Evolutionary conservation across 1,140 invertebrate genomes (phyloP).

Genomic region (Chymomyza costata): DNA sequence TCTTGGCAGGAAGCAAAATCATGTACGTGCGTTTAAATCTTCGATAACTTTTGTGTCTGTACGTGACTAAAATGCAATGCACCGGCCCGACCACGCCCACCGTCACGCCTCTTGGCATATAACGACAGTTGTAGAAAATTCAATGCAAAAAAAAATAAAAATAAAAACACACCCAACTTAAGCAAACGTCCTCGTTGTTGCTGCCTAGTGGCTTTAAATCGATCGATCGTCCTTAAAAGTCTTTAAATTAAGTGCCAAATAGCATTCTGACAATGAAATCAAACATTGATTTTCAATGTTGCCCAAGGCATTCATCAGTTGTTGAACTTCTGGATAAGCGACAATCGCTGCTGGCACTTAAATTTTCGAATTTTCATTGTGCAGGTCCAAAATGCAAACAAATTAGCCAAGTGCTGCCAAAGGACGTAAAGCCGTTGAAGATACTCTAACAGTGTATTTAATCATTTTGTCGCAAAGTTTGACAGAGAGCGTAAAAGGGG

Average conservation of each 20-base stretch:
- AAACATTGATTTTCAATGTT: slow-evolving; percentile 54
- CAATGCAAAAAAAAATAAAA: slow-evolving; percentile 24
- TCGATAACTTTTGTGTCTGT: slow-evolving; percentile 61
- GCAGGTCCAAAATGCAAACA: no score
- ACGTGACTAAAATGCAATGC: slow-evolving; percentile 68
- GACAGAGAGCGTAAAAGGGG: no score
- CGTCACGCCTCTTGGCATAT: not conserved
- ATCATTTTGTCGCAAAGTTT: no score
- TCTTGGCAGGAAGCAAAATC: slow-evolving; percentile 43
- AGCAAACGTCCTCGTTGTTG: slow-evolving; percentile 15
- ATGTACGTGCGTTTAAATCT: slow-evolving; percentile 70
- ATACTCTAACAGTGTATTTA: no score
- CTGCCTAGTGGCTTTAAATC: slow-evolving; percentile 17
- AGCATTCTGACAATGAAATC: slow-evolving; percentile 15
- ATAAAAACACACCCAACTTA: not conserved
- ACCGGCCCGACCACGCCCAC: no score
- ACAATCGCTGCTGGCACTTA: no score
- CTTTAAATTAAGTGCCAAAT: slow-evolving; percentile 51
- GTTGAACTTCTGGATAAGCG: no score
- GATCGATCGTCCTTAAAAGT: slow-evolving; percentile 20
- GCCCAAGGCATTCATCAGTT: no score
- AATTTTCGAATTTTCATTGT: no score
- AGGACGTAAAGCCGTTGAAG: no score
- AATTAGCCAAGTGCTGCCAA: no score
- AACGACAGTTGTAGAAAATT: slow-evolving; percentile 25